Base-by-base conservation (phyloP, 2,888 invertebrate species). In the Dascillus cervinus region DNA sequence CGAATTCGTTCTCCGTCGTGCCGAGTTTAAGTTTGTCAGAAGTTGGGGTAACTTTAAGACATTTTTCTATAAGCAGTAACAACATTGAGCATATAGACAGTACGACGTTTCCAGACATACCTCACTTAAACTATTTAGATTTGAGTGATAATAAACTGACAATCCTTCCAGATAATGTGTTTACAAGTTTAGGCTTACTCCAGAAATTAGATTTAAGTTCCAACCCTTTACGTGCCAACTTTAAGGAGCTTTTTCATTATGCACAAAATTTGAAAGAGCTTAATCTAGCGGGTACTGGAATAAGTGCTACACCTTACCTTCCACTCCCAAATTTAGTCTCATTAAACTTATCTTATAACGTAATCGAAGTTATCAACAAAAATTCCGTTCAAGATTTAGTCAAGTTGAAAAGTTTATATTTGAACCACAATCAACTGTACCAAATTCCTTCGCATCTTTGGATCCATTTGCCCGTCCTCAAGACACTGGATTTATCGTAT, bases 231-330 rank as follows among this genome's bases (percentile, higher is more conserved):
- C 79, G 87, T 49, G 85, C 89, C 39, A 87, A 87, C 67, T 79
- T 87, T 58, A 86, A 87, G 56, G 88, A 90, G 64, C 72, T 90
- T 28, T 86, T 90, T 58, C 82, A 89, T 58, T 87, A 88, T 64
- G 76, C 88, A 28, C 87, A 85, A 31, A 81, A 82, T 55, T 71
- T 91, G 43, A 78, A 84, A 58, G 75, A 79, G 56, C 71, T 91
- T 47, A 82, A 77, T 56, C 70, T 91, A 52, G 79, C 82, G 31
- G 78, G 77, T 58, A 79, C 84, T 62, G 84, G 84, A 41, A 75
- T 91, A 51, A 79, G 75, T 52, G 74, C 76, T 29, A 72, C 87
- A 52, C 90, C 90, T 34, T 75, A 79, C 47, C 69, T 87, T 44
- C 80, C 86, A 44, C 68, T 91, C 47, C 79, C 79, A 9, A 80